Base-by-base conservation (phyloP, 2,888 invertebrate species). In the Agelastica alni region DNA sequence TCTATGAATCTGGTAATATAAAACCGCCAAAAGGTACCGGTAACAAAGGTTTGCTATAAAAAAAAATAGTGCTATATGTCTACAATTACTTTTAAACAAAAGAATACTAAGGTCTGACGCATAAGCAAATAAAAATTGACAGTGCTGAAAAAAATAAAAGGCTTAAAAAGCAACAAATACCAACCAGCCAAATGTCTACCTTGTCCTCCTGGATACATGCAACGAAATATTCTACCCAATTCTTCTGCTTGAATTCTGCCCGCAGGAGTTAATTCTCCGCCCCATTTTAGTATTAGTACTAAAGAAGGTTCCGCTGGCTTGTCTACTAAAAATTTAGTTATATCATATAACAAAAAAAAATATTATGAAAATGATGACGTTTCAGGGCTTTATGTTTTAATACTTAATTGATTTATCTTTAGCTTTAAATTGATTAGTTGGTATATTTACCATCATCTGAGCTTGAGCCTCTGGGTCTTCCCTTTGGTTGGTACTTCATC, bases 161-260 rank as follows among this genome's bases (percentile, higher is more conserved):
- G 59, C 59, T 63, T 62, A 67, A 67, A 51, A 69, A 70, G 68
- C 69, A 55, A 53, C 53, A 39, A 78, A 79, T 81, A 82, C 81
- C 79, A 77, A 87, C 88, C 87, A 75, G 87, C 83, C 77, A 87
- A 85, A 75, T 91, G 90, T 71, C 91, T 85, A 73, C 92, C 92
- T 86, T 96, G 96, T 62, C 96, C 96, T 51, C 96, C 97, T 7
- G 99, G 99, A 79, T 99, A 99, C 91, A 99, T 96, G 83, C 98
- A 98, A 62, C 99, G 88, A 81, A 99, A 99, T 75, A 98, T 96
- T 66, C 96, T 85, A 34, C 99, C 99, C 63, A 98, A 79, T 78
- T 97, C 96, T 79, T 98, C 97, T 0, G 98, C 97, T 79, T 98
- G 97, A 54, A 95, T 92, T 62, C 96, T 86, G 2, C 99, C 99